Percentiles rank a stretch among this genome's conserved stretches.
Evolutionary conservation across 2,113 vertebrate species (phyloP).

Genomic region (Mixornis gularis): DNA sequence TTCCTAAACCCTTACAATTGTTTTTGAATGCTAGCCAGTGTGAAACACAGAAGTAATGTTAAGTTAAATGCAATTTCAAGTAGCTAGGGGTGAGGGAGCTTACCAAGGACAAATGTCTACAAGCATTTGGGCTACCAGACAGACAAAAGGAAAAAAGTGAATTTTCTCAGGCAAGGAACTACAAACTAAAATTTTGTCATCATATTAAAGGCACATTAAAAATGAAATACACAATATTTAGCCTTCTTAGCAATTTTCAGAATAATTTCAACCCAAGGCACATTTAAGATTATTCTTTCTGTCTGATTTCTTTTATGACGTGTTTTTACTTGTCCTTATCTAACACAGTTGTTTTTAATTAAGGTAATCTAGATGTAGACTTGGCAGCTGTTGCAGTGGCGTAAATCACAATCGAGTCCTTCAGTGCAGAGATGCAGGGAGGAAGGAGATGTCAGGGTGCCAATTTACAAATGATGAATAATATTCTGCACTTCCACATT

Average conservation of each 20-base stretch:
- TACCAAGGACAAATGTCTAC: neutral
- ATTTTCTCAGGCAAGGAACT: neutral
- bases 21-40: slow-evolving; percentile 20
- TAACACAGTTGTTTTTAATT: neutral
- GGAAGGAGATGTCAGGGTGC: neutral
- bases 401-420: neutral
- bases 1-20: slow-evolving; percentile 31
- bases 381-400: neutral
- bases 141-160: neutral
- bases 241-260: slow-evolving; percentile 13
- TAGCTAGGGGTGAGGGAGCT: neutral
- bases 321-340: slow-evolving; percentile 26
- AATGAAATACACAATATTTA: neutral
- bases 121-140: neutral
- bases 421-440: neutral
- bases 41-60: slow-evolving; percentile 17
- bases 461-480: neutral
- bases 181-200: neutral
- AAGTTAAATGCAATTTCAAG: neutral
- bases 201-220: neutral
- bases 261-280: neutral
- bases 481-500: neutral
- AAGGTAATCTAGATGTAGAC: neutral
- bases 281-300: neutral
- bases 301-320: neutral